Evolutionary conservation across 2,797 vertebrate genomes (phyloP).

Genomic region (Tympanoctomys barrerae): DNA sequence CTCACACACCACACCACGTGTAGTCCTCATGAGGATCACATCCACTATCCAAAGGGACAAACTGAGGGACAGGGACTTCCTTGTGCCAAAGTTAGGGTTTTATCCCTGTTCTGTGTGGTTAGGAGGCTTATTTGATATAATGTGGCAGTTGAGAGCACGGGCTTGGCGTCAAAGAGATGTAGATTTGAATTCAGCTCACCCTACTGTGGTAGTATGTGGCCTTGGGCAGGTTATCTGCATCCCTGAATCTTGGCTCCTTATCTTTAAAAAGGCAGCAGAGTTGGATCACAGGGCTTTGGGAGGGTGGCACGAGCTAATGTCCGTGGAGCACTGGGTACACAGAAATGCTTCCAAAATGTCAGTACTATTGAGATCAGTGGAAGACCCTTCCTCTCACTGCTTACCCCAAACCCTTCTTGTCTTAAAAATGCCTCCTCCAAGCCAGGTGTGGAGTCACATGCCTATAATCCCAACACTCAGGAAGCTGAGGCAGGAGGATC

Average conservation of each 20-base stretch:
- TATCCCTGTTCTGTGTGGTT: neutral
- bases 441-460: too few species aligned
- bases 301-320: neutral
- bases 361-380: neutral
- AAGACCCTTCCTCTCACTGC: neutral
- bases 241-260: neutral
- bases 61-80: neutral
- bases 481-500: too few species aligned
- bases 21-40: neutral
- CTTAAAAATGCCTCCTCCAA: neutral
- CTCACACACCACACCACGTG: fast-evolving
- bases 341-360: neutral
- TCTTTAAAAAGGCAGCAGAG: neutral
- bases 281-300: neutral
- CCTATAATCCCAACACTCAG: too few species aligned
- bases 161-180: neutral
- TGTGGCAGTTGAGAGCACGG: neutral
- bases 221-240: neutral
- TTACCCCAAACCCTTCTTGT: neutral
- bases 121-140: neutral
- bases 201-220: neutral
- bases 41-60: neutral
- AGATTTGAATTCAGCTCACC: neutral
- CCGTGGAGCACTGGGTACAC: neutral
- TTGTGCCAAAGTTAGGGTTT: neutral